Conservation (phyloP, 2,888 invertebrate species). For the Schizotus pectinicornis region DNA sequence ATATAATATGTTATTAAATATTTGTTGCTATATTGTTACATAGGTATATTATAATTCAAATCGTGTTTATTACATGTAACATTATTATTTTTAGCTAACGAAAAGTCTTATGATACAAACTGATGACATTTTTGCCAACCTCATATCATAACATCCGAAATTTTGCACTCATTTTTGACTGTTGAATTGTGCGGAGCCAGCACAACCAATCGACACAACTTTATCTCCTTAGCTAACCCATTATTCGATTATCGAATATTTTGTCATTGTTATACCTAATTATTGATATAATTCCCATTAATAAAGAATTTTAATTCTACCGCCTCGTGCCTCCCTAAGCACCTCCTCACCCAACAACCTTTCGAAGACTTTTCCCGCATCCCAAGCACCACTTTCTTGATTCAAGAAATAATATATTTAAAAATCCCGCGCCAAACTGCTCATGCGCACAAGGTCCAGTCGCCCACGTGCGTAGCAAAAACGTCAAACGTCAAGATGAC, state of each 20-base stretch:
- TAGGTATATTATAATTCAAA: slow-evolving; percentile 46
- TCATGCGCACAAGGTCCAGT: too few species aligned
- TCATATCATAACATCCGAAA: slow-evolving; percentile 39
- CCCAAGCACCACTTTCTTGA: too few species aligned
- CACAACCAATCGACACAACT: slow-evolving; percentile 31
- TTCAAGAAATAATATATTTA: too few species aligned
- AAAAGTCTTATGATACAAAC: slow-evolving; percentile 36
- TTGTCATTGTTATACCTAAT: slow-evolving; percentile 52
- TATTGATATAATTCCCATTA: slow-evolving; percentile 51
- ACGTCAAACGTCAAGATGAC: too few species aligned
- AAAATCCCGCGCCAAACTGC: too few species aligned
- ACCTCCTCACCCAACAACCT: not conserved
- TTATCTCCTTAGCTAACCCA: slow-evolving; percentile 44
- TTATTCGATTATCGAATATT: slow-evolving; percentile 43
- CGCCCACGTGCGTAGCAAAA: too few species aligned
- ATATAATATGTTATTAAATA: slow-evolving; percentile 47
- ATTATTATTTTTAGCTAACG: slow-evolving; percentile 26
- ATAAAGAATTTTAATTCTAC: slow-evolving; percentile 36
- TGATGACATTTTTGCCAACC: slow-evolving; percentile 38
- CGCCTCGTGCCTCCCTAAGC: not conserved
- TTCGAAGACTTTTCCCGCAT: too few species aligned
- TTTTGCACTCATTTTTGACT: slow-evolving; percentile 30
- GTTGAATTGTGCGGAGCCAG: slow-evolving; percentile 23
- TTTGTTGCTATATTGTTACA: slow-evolving; percentile 56
- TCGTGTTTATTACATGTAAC: slow-evolving; percentile 37